Conservation (phyloP, 2,888 invertebrate species). For the Tachystola acroxantha region DNA sequence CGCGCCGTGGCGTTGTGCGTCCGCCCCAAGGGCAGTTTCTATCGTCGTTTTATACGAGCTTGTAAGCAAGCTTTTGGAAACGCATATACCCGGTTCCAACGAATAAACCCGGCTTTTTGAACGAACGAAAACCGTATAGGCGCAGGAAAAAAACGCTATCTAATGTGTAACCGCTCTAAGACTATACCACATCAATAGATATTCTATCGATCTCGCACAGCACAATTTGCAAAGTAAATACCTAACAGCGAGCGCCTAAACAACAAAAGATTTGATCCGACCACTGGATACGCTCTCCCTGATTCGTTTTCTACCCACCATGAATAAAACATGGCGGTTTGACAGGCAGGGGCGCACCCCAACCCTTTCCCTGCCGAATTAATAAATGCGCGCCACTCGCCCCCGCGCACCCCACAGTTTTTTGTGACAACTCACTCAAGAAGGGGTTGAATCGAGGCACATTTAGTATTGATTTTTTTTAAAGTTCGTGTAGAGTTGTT, state of each 20-base stretch:
- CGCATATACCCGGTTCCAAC: too few species aligned
- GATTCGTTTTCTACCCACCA: conserved; percentile 51
- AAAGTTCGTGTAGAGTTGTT: neutral
- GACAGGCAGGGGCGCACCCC: conserved; percentile 31
- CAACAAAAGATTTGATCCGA: conserved; percentile 53
- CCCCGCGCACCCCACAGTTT: conserved; percentile 43
- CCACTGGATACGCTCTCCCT: conserved; percentile 40
- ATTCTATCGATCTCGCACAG: too few species aligned
- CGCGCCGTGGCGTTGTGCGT: too few species aligned
- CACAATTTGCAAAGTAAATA: too few species aligned
- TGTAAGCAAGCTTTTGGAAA: too few species aligned
- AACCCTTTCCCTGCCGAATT: conserved; percentile 62
- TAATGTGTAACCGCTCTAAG: too few species aligned
- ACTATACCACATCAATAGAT: too few species aligned
- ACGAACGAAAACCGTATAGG: too few species aligned
- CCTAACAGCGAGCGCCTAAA: conserved; percentile 24
- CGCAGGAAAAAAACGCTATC: too few species aligned
- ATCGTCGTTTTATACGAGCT: too few species aligned
- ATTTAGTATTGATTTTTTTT: neutral
- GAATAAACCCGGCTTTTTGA: too few species aligned
- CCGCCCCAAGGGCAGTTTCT: too few species aligned
- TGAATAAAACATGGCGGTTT: conserved; percentile 69
- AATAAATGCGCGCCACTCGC: conserved; percentile 45
- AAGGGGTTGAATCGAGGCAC: conserved; percentile 34
- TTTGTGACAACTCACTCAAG: conserved; percentile 50